Evolutionary conservation across 2,888 invertebrate species (phyloP).

Genomic region (Spodoptera exigua): DNA sequence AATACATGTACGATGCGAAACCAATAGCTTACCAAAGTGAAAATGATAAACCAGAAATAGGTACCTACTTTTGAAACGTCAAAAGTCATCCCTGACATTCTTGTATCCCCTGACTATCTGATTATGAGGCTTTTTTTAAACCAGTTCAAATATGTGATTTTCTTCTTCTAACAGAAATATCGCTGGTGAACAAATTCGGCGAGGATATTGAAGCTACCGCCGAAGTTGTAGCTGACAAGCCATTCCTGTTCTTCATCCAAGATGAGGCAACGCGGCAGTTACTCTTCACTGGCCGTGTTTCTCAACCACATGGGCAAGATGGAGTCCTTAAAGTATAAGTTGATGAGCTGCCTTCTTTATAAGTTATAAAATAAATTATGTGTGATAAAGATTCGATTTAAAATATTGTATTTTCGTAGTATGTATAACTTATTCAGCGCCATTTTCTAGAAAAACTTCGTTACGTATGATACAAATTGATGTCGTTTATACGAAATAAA

Average conservation of each 20-base stretch:
- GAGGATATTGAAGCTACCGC: constrained; percentile 86
- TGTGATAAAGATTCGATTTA: background rate
- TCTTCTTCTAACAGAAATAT: constrained; percentile 83
- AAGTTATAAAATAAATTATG: constrained; percentile 1
- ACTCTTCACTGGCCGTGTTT: constrained; percentile 93
- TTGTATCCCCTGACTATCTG: too few relatives aligned
- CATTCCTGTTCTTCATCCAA: constrained; percentile 94
- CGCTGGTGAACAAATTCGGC: constrained; percentile 93
- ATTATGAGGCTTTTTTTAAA: too few relatives aligned
- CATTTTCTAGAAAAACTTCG: too few relatives aligned
- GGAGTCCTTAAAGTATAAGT: constrained; percentile 68
- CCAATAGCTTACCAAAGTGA: too few relatives aligned
- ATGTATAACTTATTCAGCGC: too few relatives aligned
- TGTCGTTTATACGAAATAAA: too few relatives aligned
- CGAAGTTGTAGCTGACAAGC: constrained; percentile 92
- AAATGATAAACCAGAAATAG: too few relatives aligned
- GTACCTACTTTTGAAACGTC: too few relatives aligned
- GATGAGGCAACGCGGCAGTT: constrained; percentile 93
- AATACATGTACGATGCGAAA: too few relatives aligned
- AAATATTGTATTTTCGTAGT: background rate
- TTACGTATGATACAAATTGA: too few relatives aligned
- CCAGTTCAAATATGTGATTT: too few relatives aligned
- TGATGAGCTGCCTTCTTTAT: background rate
- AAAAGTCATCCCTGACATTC: too few relatives aligned
- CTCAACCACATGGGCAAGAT: constrained; percentile 88